Evolutionary conservation across 1,140 invertebrate genomes (phyloP).

Genomic region (Hirudo medicinalis): DNA sequence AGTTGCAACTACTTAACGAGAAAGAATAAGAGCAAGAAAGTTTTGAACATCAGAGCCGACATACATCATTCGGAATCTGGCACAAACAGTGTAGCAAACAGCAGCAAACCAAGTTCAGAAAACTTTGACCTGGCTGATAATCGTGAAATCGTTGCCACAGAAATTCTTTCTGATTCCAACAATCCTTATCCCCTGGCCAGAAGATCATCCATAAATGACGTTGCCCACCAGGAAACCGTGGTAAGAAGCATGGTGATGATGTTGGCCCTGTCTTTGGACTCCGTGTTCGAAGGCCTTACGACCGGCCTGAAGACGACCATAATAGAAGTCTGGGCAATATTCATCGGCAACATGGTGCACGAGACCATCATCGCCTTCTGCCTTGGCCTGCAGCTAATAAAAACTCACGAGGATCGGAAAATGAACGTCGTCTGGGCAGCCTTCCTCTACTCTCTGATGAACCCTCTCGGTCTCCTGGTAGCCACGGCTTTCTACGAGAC

Average conservation of each 20-base stretch:
- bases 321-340: conserved; percentile 33
- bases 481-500: conserved; percentile 33
- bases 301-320: conserved; percentile 34
- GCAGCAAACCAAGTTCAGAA: too few relatives aligned
- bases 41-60: background rate
- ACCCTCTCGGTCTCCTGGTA: conserved; percentile 51
- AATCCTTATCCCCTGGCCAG: conserved; percentile 10
- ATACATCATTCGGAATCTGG: too few relatives aligned
- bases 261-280: conserved; percentile 32
- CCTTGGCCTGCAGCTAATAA: conserved; percentile 37
- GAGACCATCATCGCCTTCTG: conserved; percentile 41
- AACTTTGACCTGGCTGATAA: background rate
- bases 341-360: conserved; percentile 42
- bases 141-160: background rate
- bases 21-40: background rate
- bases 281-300: conserved; percentile 34
- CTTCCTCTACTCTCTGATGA: conserved; percentile 51
- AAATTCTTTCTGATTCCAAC: conserved; percentile 1
- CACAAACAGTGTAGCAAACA: background rate
- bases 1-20: conserved; percentile 1
- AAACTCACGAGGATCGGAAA: conserved; percentile 23
- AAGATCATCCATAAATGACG: conserved; percentile 14
- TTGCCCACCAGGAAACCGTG: conserved; percentile 13
- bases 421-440: conserved; percentile 24
- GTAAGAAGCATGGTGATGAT: conserved; percentile 28